phyloP scores from a whole-genome alignment of 1,140 invertebrate species.

The Plutomurus gul region DNA sequence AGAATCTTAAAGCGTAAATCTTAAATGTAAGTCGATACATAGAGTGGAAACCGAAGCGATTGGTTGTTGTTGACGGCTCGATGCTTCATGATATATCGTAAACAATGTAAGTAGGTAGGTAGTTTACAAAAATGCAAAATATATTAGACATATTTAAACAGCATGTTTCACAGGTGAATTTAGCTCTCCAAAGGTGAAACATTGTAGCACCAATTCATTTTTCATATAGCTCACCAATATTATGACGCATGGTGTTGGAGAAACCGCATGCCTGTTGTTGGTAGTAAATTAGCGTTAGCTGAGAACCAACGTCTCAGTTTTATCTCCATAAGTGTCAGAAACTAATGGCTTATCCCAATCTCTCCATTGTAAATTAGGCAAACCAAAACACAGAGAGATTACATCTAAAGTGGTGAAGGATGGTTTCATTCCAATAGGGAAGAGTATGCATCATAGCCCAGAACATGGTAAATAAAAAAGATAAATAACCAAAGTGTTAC shows the following conservation, averaged over 20 bases:
- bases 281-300: conserved; percentile 24
- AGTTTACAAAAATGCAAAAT: background rate
- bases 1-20: background rate
- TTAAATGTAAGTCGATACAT: background rate
- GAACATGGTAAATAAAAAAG: background rate
- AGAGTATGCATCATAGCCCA: background rate
- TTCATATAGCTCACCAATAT: background rate
- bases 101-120: too few relatives aligned
- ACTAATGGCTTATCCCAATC: conserved; percentile 28
- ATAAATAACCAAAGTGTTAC: conserved; percentile 20
- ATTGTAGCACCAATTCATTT: background rate
- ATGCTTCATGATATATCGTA: too few relatives aligned
- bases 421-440: background rate
- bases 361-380: conserved; percentile 17
- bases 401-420: conserved; percentile 2
- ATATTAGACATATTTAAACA: background rate
- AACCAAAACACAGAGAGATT: background rate
- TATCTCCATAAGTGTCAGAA: conserved; percentile 24
- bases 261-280: conserved; percentile 23
- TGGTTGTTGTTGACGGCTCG: too few relatives aligned
- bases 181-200: background rate
- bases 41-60: too few relatives aligned
- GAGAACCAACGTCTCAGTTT: background rate
- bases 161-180: background rate
- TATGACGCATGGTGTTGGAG: background rate